These are phyloP conservation scores for Protonibea diacanthus DNA, from an alignment of 2,797 vertebrate species.

Conservation along the genomic window DNA sequence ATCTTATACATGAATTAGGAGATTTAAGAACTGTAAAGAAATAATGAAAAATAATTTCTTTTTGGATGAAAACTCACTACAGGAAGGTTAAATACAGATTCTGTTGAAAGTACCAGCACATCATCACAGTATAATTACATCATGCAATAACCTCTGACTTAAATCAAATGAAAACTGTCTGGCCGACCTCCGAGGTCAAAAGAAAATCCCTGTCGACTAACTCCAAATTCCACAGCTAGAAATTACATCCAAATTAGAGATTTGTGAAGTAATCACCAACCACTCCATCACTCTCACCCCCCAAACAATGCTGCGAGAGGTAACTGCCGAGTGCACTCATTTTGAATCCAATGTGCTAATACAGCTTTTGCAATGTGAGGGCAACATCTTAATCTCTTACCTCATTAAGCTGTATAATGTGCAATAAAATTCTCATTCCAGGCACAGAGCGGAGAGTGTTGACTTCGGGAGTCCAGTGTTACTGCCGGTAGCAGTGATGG, in stretches of 20 bases:
- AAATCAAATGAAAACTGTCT: slow-evolving; percentile 44
- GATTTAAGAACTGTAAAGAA: not conserved
- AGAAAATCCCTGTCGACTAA: slow-evolving; percentile 31
- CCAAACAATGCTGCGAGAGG: slow-evolving; percentile 69
- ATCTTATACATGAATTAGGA: too few species aligned
- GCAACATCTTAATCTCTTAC: slow-evolving; percentile 83
- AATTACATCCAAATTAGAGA: slow-evolving; percentile 65
- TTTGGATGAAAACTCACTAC: not conserved
- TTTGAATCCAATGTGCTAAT: slow-evolving; percentile 68
- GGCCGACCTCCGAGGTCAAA: slow-evolving; percentile 12
- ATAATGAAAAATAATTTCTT: not conserved
- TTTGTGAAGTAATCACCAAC: slow-evolving; percentile 56
- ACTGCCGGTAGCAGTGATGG: slow-evolving; percentile 21
- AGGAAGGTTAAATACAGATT: slow-evolving; percentile 23
- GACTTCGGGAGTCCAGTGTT: slow-evolving; percentile 43
- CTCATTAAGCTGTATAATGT: slow-evolving; percentile 81
- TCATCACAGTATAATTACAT: slow-evolving; percentile 38
- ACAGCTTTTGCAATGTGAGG: slow-evolving; percentile 64
- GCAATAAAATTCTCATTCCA: slow-evolving; percentile 74
- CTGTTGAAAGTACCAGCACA: slow-evolving; percentile 1
- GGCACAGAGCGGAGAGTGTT: slow-evolving; percentile 44
- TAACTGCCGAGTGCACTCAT: slow-evolving; percentile 47
- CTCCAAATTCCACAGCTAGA: slow-evolving; percentile 38
- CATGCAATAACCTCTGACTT: slow-evolving; percentile 42
- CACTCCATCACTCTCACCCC: slow-evolving; percentile 64